phyloP scores from a whole-genome alignment of 2,888 invertebrate genomes.

The Polydrusus tereticollis region DNA sequence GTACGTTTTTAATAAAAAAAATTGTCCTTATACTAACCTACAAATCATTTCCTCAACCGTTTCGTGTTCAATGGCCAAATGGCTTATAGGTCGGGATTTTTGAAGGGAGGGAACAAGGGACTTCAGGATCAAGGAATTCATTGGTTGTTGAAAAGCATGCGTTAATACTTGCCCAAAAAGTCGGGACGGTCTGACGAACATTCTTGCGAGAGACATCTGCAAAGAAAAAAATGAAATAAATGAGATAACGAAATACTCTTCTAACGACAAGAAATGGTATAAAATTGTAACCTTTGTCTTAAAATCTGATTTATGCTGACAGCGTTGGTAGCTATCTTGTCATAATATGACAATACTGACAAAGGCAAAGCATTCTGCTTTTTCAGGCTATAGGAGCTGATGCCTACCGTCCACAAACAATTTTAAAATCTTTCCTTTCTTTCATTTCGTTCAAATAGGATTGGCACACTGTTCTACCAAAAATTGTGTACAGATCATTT shows the following conservation, averaged over 20 bases:
- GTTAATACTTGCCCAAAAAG: conserved; percentile 48
- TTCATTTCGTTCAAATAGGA: too few species aligned
- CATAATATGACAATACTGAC: too few species aligned
- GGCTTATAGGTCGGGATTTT: conserved; percentile 42
- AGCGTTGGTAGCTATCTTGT: too few species aligned
- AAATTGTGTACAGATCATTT: not conserved
- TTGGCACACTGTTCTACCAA: too few species aligned
- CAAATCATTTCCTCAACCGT: conserved; percentile 72
- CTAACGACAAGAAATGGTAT: not conserved
- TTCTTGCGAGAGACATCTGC: conserved; percentile 50
- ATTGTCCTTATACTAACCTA: conserved; percentile 46
- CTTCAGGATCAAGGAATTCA: not conserved
- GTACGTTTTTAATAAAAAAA: too few species aligned
- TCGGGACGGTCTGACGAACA: conserved; percentile 33
- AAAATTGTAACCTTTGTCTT: not conserved
- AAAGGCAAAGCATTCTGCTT: too few species aligned
- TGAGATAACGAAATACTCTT: not conserved
- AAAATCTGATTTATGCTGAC: too few species aligned
- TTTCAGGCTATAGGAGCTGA: too few species aligned
- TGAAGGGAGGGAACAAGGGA: not conserved
- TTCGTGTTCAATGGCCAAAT: conserved; percentile 60
- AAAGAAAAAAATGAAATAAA: conserved; percentile 27
- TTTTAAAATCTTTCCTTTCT: too few species aligned
- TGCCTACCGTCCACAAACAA: too few species aligned
- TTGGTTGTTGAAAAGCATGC: not conserved